Evolutionary conservation across 2,888 invertebrate genomes (phyloP), one percentile per base, ranked within the genome.

Genomic region (Pammene fasciana): DNA sequence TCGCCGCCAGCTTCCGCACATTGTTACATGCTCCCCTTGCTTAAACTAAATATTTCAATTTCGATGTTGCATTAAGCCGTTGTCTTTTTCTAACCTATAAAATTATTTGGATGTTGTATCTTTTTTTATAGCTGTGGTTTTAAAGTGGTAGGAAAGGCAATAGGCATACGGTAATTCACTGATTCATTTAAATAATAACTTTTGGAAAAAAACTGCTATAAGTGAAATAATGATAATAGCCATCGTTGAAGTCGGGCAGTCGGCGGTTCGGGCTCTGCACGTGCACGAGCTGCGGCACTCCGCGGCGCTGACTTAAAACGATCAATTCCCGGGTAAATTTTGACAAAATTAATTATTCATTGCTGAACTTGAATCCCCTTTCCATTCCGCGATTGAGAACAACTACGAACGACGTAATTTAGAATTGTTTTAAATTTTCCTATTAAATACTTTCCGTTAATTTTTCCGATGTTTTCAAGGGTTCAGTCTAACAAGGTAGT

Each of bases 261-360:
- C 38, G 8, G 38, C 5, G 9, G 9, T 26, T 4, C 26, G 26
- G 26, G 26, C 1, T 4, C 26, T 26, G 26, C 26, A 1, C 5
- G 26, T 36, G 7, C 10, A n/a, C 9, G 38, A 16, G 55, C 9
- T 56, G 11, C 18, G 26, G 41, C 14, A 26, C 26, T 1, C 26
- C 26, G 50, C 57, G 50, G 14, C 38, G 50, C 50, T 57, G 54
- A 61, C 67, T 46, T 43, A 18, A 18, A 61, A 48, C 43, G 67
- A 59, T 62, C 5, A 16, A 56, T 68, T 61, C 41, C 16, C 56
- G 46, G 16, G 48, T 55, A 64, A 59, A 14, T n/a, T 68, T 64
- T 64, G 45, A 74, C 68, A 72, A 65, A 71, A 65, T 83, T 79
- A 84, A 82, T 83, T 77, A 83, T 82, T 84, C 76, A 82, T 72